A percentile compares a stretch with the other conserved stretches of the same genome.
Conservation (phyloP, 2,113 vertebrate species). For the Panthera uncia region DNA sequence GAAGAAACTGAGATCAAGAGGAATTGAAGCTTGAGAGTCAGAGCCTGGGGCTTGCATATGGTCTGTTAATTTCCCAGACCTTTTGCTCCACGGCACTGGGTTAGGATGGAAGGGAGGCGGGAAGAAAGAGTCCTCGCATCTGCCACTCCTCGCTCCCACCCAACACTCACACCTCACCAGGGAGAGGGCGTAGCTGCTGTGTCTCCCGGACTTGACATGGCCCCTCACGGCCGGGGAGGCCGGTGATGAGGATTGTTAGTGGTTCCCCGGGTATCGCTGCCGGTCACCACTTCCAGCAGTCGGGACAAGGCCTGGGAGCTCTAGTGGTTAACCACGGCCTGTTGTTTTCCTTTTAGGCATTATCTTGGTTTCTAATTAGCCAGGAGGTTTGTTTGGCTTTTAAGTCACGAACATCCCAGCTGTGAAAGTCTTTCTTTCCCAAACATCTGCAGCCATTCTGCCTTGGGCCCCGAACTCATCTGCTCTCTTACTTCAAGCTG, state of each 20-base stretch:
- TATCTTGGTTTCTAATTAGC: slow-evolving; percentile 62
- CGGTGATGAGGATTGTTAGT: background rate
- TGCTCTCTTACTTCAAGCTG: slow-evolving; percentile 47
- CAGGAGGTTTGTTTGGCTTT: slow-evolving; percentile 71
- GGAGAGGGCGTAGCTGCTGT: background rate
- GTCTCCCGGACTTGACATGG: background rate
- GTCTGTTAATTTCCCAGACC: background rate
- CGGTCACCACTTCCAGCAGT: slow-evolving; percentile 15
- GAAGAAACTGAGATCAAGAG: background rate
- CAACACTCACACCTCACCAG: background rate
- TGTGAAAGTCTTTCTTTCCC: slow-evolving; percentile 62
- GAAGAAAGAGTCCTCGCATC: background rate
- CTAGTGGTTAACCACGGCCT: slow-evolving; percentile 30
- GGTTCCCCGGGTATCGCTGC: background rate
- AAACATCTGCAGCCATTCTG: slow-evolving; percentile 75
- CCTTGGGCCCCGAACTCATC: slow-evolving; percentile 70
- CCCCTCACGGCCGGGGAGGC: background rate
- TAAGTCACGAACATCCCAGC: slow-evolving; percentile 75
- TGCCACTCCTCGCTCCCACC: background rate
- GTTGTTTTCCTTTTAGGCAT: slow-evolving; percentile 64
- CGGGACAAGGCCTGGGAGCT: background rate
- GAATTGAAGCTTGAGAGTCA: background rate
- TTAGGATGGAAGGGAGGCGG: background rate
- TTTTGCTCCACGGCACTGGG: background rate
- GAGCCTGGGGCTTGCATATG: background rate